These are phyloP conservation scores for Spatula clypeata DNA, from an alignment of 2,797 vertebrate genomes.

Conservation along the genomic window DNA sequence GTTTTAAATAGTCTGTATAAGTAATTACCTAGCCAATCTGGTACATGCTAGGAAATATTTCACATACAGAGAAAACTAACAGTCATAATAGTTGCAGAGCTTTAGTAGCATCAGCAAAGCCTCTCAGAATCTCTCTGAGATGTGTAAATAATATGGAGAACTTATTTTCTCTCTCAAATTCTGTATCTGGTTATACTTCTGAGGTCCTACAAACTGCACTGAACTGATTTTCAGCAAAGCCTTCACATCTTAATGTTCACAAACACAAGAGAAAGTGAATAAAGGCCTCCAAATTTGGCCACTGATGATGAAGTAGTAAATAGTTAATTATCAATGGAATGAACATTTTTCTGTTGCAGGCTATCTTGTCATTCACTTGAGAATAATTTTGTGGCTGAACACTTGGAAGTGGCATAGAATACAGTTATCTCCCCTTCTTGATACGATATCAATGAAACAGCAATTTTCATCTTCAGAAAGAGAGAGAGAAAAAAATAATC, in stretches of 20 bases:
- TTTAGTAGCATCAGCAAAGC: not conserved
- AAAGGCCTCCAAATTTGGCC: not conserved
- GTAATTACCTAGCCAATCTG: not conserved
- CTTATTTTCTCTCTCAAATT: not conserved
- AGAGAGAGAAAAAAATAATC: not conserved
- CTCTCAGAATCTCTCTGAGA: not conserved
- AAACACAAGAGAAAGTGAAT: not conserved
- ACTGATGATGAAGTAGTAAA: not conserved
- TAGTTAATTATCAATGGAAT: not conserved
- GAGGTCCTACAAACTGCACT: fast-evolving
- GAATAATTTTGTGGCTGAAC: not conserved
- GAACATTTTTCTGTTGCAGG: not conserved
- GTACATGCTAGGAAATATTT: not conserved
- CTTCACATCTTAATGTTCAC: not conserved
- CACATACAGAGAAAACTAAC: not conserved
- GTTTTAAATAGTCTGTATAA: not conserved
- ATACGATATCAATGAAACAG: not conserved
- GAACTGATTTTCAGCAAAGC: not conserved
- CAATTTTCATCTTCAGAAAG: not conserved
- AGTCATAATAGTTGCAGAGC: not conserved
- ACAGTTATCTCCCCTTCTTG: not conserved
- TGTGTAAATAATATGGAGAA: not conserved
- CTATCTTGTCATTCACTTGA: not conserved
- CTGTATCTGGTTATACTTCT: not conserved
- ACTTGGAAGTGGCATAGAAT: not conserved